These are phyloP conservation scores for Apistogramma diplotaenia DNA, from an alignment of 2,113 vertebrate genomes.

Conservation along the genomic window DNA sequence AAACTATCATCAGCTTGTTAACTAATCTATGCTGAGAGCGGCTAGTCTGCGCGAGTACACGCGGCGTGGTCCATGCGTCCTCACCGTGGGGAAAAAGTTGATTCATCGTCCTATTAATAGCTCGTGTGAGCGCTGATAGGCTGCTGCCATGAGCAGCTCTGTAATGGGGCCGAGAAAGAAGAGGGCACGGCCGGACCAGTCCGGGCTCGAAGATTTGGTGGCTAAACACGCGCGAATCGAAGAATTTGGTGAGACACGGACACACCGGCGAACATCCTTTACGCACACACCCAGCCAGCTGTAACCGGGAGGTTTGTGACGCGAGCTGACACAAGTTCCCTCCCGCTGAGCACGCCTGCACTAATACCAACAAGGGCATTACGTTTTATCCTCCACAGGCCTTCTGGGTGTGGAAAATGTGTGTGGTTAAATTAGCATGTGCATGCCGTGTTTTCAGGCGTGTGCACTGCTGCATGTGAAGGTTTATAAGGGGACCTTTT, in stretches of 20 bases:
- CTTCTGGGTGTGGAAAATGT: neutral
- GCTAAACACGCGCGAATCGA: slow-evolving; percentile 42
- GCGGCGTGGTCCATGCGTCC: neutral
- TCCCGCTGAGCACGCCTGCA: neutral
- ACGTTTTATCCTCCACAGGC: neutral
- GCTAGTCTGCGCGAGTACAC: neutral
- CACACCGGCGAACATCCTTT: too few relatives aligned
- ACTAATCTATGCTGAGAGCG: neutral
- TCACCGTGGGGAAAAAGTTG: neutral
- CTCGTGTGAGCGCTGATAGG: neutral
- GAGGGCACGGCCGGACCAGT: slow-evolving; percentile 1
- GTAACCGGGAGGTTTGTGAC: neutral
- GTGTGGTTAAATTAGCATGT: neutral
- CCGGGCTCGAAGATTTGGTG: slow-evolving; percentile 3
- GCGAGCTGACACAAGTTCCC: too few relatives aligned
- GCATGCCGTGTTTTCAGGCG: neutral
- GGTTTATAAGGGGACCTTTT: neutral
- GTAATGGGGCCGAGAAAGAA: slow-evolving; percentile 42
- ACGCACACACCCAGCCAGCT: neutral
- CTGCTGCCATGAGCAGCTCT: neutral
- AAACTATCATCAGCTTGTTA: neutral
- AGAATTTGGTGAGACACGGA: slow-evolving; percentile 38
- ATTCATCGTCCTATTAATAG: slow-evolving; percentile 48
- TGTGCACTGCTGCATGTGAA: neutral
- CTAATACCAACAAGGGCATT: neutral